Conservation (phyloP, 2,113 vertebrate genomes). For the Pelecanus crispus region DNA sequence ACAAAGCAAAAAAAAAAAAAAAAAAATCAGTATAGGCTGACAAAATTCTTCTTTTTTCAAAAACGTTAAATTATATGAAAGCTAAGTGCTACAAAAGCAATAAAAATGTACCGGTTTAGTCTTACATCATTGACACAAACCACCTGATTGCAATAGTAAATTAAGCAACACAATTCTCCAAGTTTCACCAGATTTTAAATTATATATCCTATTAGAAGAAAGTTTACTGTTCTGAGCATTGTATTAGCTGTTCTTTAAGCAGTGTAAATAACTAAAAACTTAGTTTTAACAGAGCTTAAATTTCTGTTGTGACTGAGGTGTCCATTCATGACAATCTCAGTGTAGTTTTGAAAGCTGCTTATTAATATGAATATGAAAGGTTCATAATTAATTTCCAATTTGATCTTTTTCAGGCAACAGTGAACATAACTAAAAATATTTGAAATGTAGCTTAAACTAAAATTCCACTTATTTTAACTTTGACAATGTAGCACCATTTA, state of each 20-base stretch:
- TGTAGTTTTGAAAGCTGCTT: not conserved
- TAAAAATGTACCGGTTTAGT: not conserved
- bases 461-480: not conserved
- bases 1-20: not conserved
- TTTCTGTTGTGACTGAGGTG: not conserved
- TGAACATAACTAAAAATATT: not conserved
- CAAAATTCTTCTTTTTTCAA: not conserved
- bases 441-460: not conserved
- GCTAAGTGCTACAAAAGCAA: not conserved
- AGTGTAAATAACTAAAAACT: not conserved
- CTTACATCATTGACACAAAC: not conserved
- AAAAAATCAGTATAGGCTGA: not conserved
- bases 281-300: not conserved
- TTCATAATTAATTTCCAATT: not conserved
- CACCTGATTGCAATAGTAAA: not conserved
- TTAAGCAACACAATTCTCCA: not conserved
- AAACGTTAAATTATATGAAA: not conserved
- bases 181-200: not conserved
- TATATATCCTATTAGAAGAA: not conserved
- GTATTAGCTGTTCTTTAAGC: not conserved
- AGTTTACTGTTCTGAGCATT: not conserved
- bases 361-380: not conserved
- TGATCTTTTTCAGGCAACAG: not conserved
- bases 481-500: not conserved
- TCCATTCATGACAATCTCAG: rapidly evolving